Evolutionary conservation across 2,113 vertebrate species (phyloP), one percentile per base, ranked within the genome.

Genomic region (Neogale vison): DNA sequence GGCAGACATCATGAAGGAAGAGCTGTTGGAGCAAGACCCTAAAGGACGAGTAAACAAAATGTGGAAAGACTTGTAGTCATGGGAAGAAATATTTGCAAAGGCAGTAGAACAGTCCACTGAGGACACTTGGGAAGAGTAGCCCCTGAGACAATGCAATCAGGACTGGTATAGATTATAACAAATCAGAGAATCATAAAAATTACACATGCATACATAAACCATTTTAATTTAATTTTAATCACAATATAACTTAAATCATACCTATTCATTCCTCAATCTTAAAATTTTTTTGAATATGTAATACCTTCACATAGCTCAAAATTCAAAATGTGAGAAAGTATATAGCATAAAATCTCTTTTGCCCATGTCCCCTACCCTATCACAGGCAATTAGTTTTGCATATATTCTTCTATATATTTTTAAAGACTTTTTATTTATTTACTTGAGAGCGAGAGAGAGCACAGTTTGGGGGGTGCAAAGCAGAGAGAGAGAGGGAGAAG

Each of bases 211-310:
- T 26, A 47, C 18, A 55, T 55, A 88, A 82, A 21, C 42, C 13
- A 47, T 90, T 90, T 95, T 47, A 76, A 74, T 23, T 86, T 34
- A 84, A 39, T 52, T 84, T 89, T 91, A 63, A 93, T 93, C 36
- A 65, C 9, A 90, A 57, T n/a, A 61, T 36, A 88, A 85, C 18
- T 90, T 65, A 90, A 94, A 83, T 84, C 24, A 11, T 21, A 90
- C 71, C 42, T 81, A 59, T 47, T 67, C 34, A 69, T 65, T 36
- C 34, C 55, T 95, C 59, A 13, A 69, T 72, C 15, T 80, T 84
- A 94, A 42, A 93, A 89, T 21, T 10, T 72, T 52, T 88, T 79
- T 69, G 42, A 92, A 65, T 55, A 74, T 42, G 31, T 7, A 90
- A 81, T 34, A 74, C 52, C 65, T 89, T 76, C 45, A 88, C n/a